Percentiles rank a stretch among this genome's conserved stretches.
Conservation (phyloP, 2,797 vertebrate species). For the Schizopygopsis malacanthus region DNA sequence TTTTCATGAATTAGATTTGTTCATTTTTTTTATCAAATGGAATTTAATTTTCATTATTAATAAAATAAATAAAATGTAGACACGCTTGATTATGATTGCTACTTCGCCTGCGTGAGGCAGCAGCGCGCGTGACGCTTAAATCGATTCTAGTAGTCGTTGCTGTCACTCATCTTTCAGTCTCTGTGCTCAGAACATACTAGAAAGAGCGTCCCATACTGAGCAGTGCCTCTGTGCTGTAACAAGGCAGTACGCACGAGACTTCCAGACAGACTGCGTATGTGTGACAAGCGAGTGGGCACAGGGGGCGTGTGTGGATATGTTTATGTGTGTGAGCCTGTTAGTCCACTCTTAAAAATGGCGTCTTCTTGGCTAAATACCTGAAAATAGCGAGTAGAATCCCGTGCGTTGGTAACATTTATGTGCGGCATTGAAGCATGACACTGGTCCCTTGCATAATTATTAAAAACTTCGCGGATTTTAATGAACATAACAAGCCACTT, state of each 20-base stretch:
- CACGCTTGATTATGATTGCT: not conserved
- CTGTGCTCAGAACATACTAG: not conserved
- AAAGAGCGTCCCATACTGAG: not conserved
- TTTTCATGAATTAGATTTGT: conserved; percentile 10
- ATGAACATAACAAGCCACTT: not conserved
- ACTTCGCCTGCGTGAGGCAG: not conserved
- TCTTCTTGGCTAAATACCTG: conserved; percentile 73
- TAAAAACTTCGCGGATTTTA: not conserved
- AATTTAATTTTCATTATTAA: conserved; percentile 9
- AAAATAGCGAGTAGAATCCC: conserved; percentile 60
- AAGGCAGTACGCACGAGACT: conserved; percentile 52
- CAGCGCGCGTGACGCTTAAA: not conserved
- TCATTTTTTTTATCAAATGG: not conserved
- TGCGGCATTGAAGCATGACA: not conserved
- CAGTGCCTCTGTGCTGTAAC: conserved; percentile 41
- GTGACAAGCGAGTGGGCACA: conserved; percentile 22
- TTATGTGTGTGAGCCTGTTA: conserved; percentile 57
- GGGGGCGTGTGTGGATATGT: conserved; percentile 26
- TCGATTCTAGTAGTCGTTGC: not conserved
- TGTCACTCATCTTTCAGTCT: not conserved
- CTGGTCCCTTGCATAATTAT: not conserved
- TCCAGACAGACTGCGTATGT: conserved; percentile 56
- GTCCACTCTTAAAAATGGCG: conserved; percentile 79
- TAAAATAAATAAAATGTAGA: conserved; percentile 8
- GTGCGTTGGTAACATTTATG: not conserved